Evolutionary conservation across 1,140 invertebrate genomes (phyloP).

Genomic region (Tigriopus japonicus): DNA sequence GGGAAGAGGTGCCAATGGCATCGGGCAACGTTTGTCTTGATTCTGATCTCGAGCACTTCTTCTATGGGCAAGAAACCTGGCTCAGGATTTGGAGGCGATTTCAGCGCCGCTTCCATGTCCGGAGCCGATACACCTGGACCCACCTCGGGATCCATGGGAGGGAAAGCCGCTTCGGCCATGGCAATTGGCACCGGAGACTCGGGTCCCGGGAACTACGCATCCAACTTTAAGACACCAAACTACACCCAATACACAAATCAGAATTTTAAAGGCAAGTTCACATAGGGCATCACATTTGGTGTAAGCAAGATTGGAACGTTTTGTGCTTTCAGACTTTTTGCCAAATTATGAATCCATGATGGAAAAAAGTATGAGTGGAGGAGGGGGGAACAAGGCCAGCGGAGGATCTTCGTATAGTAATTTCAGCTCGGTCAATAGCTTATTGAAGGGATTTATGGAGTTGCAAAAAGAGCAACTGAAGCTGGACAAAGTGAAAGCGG

Average conservation of each 20-base stretch:
- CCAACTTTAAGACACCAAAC: constrained; percentile 4
- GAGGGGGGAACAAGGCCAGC: neutral
- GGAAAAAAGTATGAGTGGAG: neutral
- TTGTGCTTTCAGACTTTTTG: neutral
- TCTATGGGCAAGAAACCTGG: too few species aligned
- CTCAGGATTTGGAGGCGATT: neutral
- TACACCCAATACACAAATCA: constrained; percentile 1
- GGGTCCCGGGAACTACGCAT: constrained; percentile 1
- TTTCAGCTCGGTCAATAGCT: neutral
- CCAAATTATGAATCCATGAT: neutral
- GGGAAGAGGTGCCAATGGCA: too few species aligned
- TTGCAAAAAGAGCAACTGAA: neutral
- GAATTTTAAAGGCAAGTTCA: neutral
- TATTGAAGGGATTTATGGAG: constrained; percentile 1
- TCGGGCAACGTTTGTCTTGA: too few species aligned
- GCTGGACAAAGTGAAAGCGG: neutral
- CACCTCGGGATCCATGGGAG: neutral
- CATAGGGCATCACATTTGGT: too few species aligned
- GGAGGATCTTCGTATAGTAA: neutral
- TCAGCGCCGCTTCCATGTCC: neutral
- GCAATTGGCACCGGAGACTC: neutral
- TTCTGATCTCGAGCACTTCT: too few species aligned
- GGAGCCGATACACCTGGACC: neutral
- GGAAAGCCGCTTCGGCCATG: constrained; percentile 6
- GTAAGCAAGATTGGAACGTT: too few species aligned